Conservation (phyloP, 1,140 invertebrate genomes). For the Dendrolimus kikuchii region DNA sequence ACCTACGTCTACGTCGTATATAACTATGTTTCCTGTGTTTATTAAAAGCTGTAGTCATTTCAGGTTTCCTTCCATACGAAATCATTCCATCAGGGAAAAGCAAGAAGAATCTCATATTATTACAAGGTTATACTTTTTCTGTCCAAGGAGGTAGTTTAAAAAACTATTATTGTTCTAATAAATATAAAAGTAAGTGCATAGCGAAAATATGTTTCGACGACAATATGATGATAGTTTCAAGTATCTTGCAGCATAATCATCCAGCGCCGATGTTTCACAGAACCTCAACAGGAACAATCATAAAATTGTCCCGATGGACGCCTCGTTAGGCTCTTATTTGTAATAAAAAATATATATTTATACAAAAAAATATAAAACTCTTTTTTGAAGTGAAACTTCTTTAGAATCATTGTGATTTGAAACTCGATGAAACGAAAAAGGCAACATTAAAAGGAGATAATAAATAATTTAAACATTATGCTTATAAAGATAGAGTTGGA, state of each 20-base stretch:
- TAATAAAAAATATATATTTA: conserved; percentile 1
- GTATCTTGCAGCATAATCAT: conserved; percentile 2
- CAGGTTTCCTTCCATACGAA: conserved; percentile 19
- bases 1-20: no score
- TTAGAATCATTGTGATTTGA: no score
- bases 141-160: conserved; percentile 17
- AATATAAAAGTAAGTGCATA: conserved; percentile 9
- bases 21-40: no score
- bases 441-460: no score
- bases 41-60: conserved; percentile 3
- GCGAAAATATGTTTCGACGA: conserved; percentile 13
- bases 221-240: conserved; percentile 1
- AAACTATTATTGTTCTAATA: conserved; percentile 3
- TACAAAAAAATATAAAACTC: not conserved
- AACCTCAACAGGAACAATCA: not conserved
- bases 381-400: no score
- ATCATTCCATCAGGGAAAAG: conserved; percentile 22
- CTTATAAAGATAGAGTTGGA: no score
- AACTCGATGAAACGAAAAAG: no score
- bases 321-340: not conserved
- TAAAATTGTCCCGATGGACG: no score
- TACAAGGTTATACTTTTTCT: conserved; percentile 28
- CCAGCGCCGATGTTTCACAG: not conserved
- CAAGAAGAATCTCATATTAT: conserved; percentile 24
- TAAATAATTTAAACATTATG: no score